Evolutionary conservation across 2,888 invertebrate genomes (phyloP).

Genomic region (Mesorhabditis spiculigera): DNA sequence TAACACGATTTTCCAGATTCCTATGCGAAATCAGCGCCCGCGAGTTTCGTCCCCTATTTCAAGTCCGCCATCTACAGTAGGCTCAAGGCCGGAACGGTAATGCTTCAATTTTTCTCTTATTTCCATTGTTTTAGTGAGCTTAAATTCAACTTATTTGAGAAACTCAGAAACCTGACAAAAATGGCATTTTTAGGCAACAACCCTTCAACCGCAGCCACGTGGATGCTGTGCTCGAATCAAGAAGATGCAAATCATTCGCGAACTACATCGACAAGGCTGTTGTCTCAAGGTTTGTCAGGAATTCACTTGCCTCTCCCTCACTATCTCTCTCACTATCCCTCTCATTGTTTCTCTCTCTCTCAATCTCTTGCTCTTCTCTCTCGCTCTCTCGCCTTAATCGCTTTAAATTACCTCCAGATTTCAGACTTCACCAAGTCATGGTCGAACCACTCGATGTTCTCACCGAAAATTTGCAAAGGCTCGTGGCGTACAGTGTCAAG

Average conservation of each 20-base stretch:
- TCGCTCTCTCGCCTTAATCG: too few relatives aligned
- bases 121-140: too few relatives aligned
- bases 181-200: background rate
- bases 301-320: too few relatives aligned
- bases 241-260: constrained; percentile 4
- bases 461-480: constrained; percentile 16
- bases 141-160: too few relatives aligned
- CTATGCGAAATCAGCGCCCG: background rate
- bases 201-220: background rate
- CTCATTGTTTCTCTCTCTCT: too few relatives aligned
- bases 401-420: too few relatives aligned
- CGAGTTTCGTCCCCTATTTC: background rate
- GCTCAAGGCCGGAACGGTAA: background rate
- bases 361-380: too few relatives aligned
- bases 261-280: background rate
- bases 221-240: background rate
- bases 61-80: background rate
- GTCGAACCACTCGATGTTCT: constrained; percentile 10
- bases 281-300: too few relatives aligned
- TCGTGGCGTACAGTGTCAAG: constrained; percentile 18
- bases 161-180: too few relatives aligned
- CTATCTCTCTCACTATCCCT: too few relatives aligned
- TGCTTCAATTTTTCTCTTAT: too few relatives aligned
- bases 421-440: constrained; percentile 16
- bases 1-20: background rate